These are phyloP conservation scores for Arctia plantaginis DNA, from an alignment of 2,888 invertebrate genomes.

Conservation along the genomic window DNA sequence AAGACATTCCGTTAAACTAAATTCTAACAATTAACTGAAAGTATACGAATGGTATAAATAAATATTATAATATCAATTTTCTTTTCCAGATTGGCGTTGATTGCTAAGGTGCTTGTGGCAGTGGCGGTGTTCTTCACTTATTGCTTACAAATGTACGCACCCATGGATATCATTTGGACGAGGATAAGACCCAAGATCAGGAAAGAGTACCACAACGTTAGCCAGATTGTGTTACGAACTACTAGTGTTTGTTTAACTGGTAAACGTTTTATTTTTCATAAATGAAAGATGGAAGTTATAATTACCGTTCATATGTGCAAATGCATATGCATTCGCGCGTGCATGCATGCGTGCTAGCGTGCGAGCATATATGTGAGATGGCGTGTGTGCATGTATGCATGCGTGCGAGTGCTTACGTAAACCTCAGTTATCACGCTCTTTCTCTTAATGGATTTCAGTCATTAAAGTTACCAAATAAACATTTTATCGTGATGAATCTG, in stretches of 20 bases:
- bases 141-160: conserved; percentile 97
- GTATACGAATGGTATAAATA: background rate
- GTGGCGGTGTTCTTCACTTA: conserved; percentile 97
- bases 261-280: conserved; percentile 42
- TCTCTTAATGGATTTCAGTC: background rate
- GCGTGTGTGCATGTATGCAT: background rate
- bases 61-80: background rate
- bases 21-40: too few relatives aligned
- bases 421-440: background rate
- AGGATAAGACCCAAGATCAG: conserved; percentile 81
- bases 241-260: conserved; percentile 80
- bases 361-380: background rate
- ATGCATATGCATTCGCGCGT: too few relatives aligned
- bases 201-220: conserved; percentile 76
- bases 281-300: background rate
- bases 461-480: background rate
- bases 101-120: conserved; percentile 93
- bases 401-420: background rate
- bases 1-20: too few relatives aligned
- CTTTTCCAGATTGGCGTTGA: conserved; percentile 88
- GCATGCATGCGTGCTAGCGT: too few relatives aligned
- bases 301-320: background rate
- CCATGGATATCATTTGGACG: conserved; percentile 95
- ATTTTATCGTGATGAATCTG: too few relatives aligned
- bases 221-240: conserved; percentile 82